Base-by-base conservation (phyloP, 1,140 invertebrate species). In the Holotrichia oblita region DNA sequence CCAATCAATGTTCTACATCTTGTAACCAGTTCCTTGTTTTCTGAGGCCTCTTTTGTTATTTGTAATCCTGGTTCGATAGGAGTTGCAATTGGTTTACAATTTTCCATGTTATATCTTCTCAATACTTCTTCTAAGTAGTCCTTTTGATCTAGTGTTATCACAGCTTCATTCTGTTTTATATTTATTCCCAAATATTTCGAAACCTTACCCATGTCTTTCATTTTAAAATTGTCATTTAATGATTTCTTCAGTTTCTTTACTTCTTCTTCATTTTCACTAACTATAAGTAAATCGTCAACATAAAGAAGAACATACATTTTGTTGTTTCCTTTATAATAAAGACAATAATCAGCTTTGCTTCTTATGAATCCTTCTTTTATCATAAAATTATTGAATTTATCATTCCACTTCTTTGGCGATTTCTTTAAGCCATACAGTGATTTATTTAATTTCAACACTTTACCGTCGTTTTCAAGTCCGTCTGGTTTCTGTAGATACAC, bases 1-100 rank as follows among this genome's bases (percentile, higher is more conserved):
- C 85, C 85, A 41, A 85, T 83, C 41, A 85, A 78, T 74, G 83
- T 84, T 73, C 81, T 75, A 79, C 83, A 85, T 61, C 82, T 82
- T 42, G 80, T 82, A 9, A 83, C 79, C 79, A 77, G 83, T 59
- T 77, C 72, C 40, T 82, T 73, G 24, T n/a, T 73, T 2, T 83
- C 79, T 27, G 80, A 80, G 77, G 81, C 73, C 34, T 79, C 76
- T 77, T 79, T 76, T 76, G 79, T 2, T 6, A 73, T 80, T 74
- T 84, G 79, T 64, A 84, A 74, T 77, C 84, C 84, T 77, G 22
- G 73, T 77, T 75, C 40, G 3, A 82, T 72, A 24, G 83, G 83
- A 3, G 81, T 81, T 12, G 72, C 82, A 3, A 81, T 73, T 42
- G 81, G 20, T 41, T 83, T 84, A 75, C 82, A 84, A 59, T 85